These are phyloP conservation scores for Todiramphus saurophagus DNA, from an alignment of 2,113 vertebrate genomes.

Conservation along the genomic window DNA sequence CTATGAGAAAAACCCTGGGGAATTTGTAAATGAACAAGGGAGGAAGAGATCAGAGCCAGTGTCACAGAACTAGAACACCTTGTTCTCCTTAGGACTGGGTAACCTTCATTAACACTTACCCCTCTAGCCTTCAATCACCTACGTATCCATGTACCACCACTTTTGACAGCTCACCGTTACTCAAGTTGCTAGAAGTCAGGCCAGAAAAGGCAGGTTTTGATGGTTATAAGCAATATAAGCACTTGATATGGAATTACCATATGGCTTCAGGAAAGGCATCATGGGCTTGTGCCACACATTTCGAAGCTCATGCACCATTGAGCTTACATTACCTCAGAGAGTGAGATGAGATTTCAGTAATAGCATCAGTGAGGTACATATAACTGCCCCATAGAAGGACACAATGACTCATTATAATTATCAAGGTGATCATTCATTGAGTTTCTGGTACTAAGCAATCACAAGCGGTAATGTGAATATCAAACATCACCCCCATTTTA, in stretches of 20 bases:
- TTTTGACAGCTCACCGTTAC: background rate
- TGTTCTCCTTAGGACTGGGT: background rate
- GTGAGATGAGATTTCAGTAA: background rate
- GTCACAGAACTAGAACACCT: background rate
- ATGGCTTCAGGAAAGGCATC: background rate
- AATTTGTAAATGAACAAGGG: background rate
- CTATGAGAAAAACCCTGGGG: background rate
- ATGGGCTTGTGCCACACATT: background rate
- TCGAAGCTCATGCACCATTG: background rate
- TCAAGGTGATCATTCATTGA: background rate
- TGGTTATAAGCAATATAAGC: background rate
- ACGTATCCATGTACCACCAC: background rate
- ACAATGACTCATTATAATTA: background rate
- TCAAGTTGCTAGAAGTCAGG: background rate
- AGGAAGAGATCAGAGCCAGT: background rate
- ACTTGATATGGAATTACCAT: background rate
- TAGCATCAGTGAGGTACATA: background rate
- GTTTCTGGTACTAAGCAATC: background rate
- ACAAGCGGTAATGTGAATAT: background rate
- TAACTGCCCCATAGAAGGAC: background rate
- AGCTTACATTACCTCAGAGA: background rate
- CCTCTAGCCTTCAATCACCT: background rate
- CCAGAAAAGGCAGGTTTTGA: background rate
- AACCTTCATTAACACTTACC: background rate
- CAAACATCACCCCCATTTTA: background rate